phyloP scores from a whole-genome alignment of 2,888 invertebrate genomes.

The Drosophila imparisetae region DNA sequence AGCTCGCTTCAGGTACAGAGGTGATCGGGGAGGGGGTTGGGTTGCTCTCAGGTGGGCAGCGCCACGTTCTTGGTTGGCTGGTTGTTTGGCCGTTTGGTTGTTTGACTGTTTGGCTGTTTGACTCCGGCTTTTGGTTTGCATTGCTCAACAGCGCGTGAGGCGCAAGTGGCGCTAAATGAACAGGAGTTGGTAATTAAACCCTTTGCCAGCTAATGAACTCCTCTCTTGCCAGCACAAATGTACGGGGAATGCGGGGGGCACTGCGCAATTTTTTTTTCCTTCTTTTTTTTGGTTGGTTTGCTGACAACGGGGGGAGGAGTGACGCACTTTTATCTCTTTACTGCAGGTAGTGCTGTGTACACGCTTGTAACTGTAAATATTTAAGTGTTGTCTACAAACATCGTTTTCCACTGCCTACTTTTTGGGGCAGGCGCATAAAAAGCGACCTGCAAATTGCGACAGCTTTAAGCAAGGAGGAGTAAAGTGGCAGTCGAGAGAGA shows the following conservation, averaged over 20 bases:
- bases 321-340: constrained; percentile 69
- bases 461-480: constrained; percentile 12
- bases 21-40: constrained; percentile 1
- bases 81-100: constrained; percentile 6
- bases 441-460: constrained; percentile 8
- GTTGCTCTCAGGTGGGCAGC: constrained; percentile 21
- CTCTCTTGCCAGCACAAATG: constrained; percentile 59
- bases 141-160: constrained; percentile 85
- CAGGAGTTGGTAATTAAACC: constrained; percentile 84
- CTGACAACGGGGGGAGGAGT: neutral
- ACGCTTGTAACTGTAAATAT: constrained; percentile 65
- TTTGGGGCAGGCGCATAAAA: constrained; percentile 2
- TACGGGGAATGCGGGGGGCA: neutral
- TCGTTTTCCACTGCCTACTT: constrained; percentile 45
- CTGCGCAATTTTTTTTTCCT: constrained; percentile 2
- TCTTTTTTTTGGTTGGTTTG: constrained; percentile 1
- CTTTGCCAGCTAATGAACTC: constrained; percentile 84
- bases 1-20: constrained; percentile 7
- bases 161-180: constrained; percentile 85
- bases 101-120: constrained; percentile 37
- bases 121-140: constrained; percentile 67
- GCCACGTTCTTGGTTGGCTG: constrained; percentile 8
- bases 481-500: neutral
- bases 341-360: constrained; percentile 54
- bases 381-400: constrained; percentile 59